Evolutionary conservation across 2,113 vertebrate species (phyloP).

Genomic region (Saimiri boliviensis): DNA sequence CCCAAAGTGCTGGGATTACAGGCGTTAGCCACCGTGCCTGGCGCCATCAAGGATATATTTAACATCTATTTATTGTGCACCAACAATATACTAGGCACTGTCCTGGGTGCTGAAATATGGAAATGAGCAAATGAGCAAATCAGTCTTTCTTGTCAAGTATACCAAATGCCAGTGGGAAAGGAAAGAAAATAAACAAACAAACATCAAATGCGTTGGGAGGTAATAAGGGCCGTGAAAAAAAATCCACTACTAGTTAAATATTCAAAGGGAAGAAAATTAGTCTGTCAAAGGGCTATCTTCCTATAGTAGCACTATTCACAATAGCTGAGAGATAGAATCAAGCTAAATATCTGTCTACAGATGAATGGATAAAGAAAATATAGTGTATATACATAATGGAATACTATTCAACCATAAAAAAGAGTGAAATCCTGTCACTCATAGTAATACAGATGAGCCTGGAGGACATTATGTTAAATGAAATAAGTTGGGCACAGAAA

Average conservation of each 20-base stretch:
- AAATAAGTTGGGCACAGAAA: neutral
- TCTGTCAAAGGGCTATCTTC: neutral
- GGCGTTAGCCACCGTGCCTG: too few relatives aligned
- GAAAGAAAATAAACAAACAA: neutral
- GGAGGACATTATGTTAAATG: neutral
- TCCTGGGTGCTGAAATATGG: conserved; percentile 52
- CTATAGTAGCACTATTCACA: neutral
- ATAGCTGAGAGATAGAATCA: neutral
- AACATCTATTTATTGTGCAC: neutral
- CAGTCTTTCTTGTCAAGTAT: neutral
- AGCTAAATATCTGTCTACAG: neutral
- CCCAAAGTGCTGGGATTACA: too few relatives aligned
- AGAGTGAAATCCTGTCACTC: neutral
- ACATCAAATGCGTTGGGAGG: neutral
- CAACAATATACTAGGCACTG: neutral
- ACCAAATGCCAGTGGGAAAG: neutral
- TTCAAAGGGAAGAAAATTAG: neutral
- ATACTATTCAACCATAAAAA: neutral
- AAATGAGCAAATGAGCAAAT: neutral
- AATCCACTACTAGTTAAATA: neutral
- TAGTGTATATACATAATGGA: neutral
- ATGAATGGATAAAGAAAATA: neutral
- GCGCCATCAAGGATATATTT: conserved; percentile 2
- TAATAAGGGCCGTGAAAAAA: neutral
- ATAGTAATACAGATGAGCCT: neutral